Conservation (phyloP, 2,888 invertebrate species). For the Pachycephus smyrnensis region DNA sequence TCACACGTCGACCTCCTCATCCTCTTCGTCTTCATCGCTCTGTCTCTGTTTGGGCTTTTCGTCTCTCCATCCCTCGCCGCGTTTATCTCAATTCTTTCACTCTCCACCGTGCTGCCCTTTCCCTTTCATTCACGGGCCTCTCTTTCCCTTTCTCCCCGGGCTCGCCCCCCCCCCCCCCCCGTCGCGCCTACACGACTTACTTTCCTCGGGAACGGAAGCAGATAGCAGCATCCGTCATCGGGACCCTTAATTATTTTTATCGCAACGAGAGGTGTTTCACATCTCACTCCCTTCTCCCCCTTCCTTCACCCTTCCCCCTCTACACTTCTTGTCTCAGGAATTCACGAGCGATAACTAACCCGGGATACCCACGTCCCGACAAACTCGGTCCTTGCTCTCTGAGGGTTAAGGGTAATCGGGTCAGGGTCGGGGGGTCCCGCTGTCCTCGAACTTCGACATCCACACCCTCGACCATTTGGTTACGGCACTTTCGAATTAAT, state of each 20-base stretch:
- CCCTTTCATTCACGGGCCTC: constrained; percentile 1
- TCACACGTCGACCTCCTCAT: constrained; percentile 33
- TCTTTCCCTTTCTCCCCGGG: constrained; percentile 2
- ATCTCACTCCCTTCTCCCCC: no score
- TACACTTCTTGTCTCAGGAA: no score
- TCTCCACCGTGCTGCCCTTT: constrained; percentile 13
- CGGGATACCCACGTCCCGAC: no score
- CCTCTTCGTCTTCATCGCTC: constrained; percentile 17
- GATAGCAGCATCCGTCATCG: constrained; percentile 26
- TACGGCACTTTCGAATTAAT: no score
- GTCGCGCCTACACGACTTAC: constrained; percentile 6
- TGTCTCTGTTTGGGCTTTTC: not conserved
- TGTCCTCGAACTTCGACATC: no score
- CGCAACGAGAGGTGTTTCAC: constrained; percentile 22
- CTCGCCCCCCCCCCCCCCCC: constrained; percentile 10
- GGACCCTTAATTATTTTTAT: constrained; percentile 29
- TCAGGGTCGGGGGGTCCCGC: no score
- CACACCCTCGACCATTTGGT: no score
- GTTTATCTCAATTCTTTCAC: constrained; percentile 18
- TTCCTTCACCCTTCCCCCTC: no score
- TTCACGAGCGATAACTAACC: no score
- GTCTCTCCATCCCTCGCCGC: not conserved
- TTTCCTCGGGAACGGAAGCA: constrained; percentile 2
- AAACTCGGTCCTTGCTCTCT: no score
- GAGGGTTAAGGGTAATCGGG: no score